Conservation (phyloP, 2,888 invertebrate species). For the Ophraella communa region DNA sequence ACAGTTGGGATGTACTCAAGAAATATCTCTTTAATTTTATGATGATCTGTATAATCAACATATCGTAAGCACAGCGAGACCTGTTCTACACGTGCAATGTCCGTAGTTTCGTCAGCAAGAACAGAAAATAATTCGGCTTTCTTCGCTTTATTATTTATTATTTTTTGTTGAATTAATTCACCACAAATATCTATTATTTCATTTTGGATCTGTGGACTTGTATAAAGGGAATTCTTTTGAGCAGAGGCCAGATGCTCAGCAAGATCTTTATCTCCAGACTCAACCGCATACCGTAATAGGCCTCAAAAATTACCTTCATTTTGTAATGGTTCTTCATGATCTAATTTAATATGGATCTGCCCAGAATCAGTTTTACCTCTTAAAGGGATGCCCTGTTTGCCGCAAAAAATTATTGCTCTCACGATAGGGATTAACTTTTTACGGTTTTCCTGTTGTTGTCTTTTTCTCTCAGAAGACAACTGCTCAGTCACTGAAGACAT, state of each 20-base stretch:
- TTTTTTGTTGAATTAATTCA: neutral
- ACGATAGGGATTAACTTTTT: no score
- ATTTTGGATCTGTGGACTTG: no score
- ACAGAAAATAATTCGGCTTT: slow-evolving; percentile 1
- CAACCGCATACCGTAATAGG: no score
- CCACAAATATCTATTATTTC: no score
- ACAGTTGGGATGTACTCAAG: slow-evolving; percentile 6
- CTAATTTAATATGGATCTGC: slow-evolving; percentile 1
- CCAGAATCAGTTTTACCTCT: neutral
- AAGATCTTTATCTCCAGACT: no score
- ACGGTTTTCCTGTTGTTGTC: no score
- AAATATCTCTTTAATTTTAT: slow-evolving; percentile 1
- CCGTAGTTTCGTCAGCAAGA: slow-evolving; percentile 8
- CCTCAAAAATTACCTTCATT: no score
- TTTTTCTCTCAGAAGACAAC: no score
- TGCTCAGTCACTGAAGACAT: no score
- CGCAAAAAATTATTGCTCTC: no score
- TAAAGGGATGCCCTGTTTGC: neutral
- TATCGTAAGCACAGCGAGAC: neutral
- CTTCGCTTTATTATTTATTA: neutral
- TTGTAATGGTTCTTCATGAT: no score
- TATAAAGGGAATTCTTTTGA: neutral
- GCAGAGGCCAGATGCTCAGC: no score
- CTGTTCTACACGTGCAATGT: neutral
- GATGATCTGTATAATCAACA: slow-evolving; percentile 1